Evolutionary conservation across 2,113 vertebrate species (phyloP).

Genomic region (Cichladusa arquata): DNA sequence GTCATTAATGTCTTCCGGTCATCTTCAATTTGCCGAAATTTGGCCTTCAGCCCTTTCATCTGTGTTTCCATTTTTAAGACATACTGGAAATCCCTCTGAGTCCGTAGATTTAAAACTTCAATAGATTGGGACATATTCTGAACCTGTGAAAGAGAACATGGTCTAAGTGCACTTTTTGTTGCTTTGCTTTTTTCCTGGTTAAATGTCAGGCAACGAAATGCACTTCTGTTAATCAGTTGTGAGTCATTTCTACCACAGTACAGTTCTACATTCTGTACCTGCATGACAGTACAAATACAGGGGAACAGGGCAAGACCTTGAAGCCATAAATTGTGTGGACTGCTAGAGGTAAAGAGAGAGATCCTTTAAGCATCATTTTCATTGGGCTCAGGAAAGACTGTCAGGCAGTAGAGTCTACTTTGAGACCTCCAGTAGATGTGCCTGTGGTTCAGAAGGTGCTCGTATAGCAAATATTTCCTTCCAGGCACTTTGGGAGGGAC

Average conservation of each 20-base stretch:
- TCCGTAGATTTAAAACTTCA: slow-evolving; percentile 95
- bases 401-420: not conserved
- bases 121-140: slow-evolving; percentile 99
- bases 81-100: slow-evolving; percentile 98
- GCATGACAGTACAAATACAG: not conserved
- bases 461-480: accelerated
- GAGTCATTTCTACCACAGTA: not conserved
- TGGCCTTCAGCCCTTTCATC: slow-evolving; percentile 95
- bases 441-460: not conserved
- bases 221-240: not conserved
- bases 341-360: not conserved
- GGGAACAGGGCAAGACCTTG: not conserved
- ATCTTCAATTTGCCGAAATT: slow-evolving; percentile 96
- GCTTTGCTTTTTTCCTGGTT: not conserved
- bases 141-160: slow-evolving; percentile 78
- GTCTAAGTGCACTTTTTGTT: slow-evolving; percentile 4
- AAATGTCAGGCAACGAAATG: not conserved
- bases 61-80: slow-evolving; percentile 99
- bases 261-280: not conserved
- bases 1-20: slow-evolving; percentile 94
- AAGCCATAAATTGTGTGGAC: not conserved
- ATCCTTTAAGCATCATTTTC: not conserved
- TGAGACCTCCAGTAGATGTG: not conserved
- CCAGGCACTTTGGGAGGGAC: not conserved
- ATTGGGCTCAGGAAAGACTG: not conserved